phyloP scores from a whole-genome alignment of 2,113 vertebrate species.

The Struthio camelus region DNA sequence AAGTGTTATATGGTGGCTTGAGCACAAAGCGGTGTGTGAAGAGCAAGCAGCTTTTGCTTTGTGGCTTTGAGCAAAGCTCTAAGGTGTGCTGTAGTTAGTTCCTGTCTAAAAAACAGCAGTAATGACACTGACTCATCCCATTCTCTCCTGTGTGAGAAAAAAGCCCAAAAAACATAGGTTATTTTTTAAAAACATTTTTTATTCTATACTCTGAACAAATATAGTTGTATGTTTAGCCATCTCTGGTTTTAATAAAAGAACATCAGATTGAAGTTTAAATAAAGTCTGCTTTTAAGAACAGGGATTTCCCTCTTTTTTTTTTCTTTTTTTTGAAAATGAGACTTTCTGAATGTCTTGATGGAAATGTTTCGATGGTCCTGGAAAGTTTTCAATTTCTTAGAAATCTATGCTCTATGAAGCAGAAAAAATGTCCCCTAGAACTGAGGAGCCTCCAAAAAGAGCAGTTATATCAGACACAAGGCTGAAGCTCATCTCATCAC shows the following conservation, averaged over 20 bases:
- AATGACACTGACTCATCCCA: not conserved
- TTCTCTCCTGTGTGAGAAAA: not conserved
- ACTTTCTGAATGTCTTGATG: not conserved
- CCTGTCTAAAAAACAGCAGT: not conserved
- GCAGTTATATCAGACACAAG: not conserved
- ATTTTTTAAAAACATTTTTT: not conserved
- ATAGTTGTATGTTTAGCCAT: not conserved
- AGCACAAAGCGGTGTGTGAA: not conserved
- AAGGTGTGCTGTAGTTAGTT: not conserved
- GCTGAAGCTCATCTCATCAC: not conserved
- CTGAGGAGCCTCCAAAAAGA: not conserved
- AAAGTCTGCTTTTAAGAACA: not conserved
- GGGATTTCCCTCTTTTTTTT: not conserved
- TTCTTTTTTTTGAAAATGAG: not conserved
- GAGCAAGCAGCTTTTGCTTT: not conserved
- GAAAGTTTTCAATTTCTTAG: not conserved
- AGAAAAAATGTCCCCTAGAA: not conserved
- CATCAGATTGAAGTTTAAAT: not conserved
- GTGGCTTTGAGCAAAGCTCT: not conserved
- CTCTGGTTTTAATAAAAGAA: not conserved
- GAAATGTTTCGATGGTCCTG: not conserved
- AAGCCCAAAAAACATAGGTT: not conserved
- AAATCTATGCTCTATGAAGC: not conserved
- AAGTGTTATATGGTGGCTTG: not conserved
- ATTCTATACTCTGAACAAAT: not conserved